A percentile compares a stretch with the other conserved stretches of the same genome.
Evolutionary conservation across 2,888 invertebrate species (phyloP).

Genomic region (Axea sp.): DNA sequence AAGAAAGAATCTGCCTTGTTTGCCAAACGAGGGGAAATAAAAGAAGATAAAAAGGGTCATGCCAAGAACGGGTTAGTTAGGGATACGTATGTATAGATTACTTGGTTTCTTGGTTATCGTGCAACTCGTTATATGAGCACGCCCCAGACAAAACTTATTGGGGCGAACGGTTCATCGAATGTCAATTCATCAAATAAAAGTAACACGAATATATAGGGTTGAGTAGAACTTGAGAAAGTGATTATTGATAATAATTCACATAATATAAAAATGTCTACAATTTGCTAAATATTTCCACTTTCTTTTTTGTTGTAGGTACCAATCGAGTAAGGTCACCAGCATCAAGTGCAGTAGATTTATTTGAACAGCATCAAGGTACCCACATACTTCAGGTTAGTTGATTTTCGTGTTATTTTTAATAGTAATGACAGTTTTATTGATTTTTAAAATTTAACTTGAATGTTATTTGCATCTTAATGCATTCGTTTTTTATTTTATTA

Average conservation of each 20-base stretch:
- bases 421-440: no score
- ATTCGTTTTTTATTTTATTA: constrained; percentile 75
- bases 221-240: not conserved
- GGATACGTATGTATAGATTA: constrained; percentile 45
- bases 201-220: constrained; percentile 24
- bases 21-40: constrained; percentile 74
- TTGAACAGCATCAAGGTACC: constrained; percentile 98
- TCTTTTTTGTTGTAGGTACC: constrained; percentile 84
- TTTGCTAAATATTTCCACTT: not conserved
- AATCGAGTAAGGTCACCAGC: constrained; percentile 86
- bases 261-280: not conserved
- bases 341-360: constrained; percentile 90
- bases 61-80: constrained; percentile 61
- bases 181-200: constrained; percentile 57
- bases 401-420: constrained; percentile 2
- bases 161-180: constrained; percentile 53
- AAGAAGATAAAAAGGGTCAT: constrained; percentile 70
- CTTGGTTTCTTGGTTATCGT: constrained; percentile 40
- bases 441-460: no score
- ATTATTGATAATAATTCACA: not conserved
- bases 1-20: constrained; percentile 74
- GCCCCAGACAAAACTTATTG: constrained; percentile 61
- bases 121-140: no score
- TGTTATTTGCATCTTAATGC: no score
- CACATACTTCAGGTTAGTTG: constrained; percentile 94